Base-by-base conservation (phyloP, 2,888 invertebrate genomes). In the Ryuthela nishihirai region DNA sequence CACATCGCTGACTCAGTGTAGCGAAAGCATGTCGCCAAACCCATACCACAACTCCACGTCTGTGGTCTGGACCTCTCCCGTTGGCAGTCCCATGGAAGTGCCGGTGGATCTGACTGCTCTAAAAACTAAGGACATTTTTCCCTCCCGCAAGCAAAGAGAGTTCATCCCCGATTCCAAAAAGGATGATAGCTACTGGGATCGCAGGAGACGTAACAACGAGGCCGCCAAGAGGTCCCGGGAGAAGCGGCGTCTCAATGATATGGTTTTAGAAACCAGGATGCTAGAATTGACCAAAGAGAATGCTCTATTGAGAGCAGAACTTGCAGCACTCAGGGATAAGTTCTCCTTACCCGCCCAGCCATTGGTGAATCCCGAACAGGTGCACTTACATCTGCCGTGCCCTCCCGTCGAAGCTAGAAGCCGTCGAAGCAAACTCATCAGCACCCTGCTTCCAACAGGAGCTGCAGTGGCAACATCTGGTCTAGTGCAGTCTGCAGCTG, bases 151-250 rank as follows among this genome's bases (percentile, higher is more conserved):
- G 73, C 94, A 94, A 72, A 81, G 97, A 12, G 94, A 95, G 74
- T 95, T 97, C 76, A 95, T 94, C 64, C 95, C 95, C 0, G 95
- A 95, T 73, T 89, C 84, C 76, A 93, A 93, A 74, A 97, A 97
- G 74, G 95, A 97, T 72, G 92, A 94, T 70, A 90, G 88, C 71
- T 97, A 97, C 76, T 97, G 98, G 98, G 94, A 95, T 75, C 83
- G 95, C 54, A 81, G 98, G 54, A 81, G 95, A 64, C 83, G 95
- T 58, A 97, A 98, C 77, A 98, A 98, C 76, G 95, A 95, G 75
- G 97, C 97, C 0, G 97, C 97, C 54, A 93, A 97, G 73, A 80
- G 94, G 39, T 94, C 94, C 5, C 83, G 95, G n/a, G 95, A 97
- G 75, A 97, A 97, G 75, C 82, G 95, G 36, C 85, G 95, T 41